phyloP scores from a whole-genome alignment of 2,113 vertebrate genomes.

The Diphyllodes magnificus region DNA sequence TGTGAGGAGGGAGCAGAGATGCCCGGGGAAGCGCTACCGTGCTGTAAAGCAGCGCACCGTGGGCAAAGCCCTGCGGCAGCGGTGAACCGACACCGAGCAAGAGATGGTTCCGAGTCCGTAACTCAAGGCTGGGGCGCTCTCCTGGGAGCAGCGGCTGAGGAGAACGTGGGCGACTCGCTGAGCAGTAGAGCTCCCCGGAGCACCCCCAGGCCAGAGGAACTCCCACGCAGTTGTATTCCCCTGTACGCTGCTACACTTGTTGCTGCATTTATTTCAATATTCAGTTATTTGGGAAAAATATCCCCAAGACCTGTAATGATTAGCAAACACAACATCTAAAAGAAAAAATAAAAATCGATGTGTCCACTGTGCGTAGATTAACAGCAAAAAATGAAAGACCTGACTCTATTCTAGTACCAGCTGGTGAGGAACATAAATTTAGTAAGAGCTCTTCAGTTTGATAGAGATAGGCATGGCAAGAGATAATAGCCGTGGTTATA shows the following conservation, averaged over 20 bases:
- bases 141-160: rapidly evolving
- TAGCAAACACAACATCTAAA: background rate
- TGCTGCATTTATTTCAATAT: background rate
- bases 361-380: rapidly evolving
- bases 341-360: background rate
- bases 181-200: background rate
- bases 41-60: background rate
- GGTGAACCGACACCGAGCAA: background rate
- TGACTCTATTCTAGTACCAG: background rate
- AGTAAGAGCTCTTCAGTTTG: background rate
- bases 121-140: background rate
- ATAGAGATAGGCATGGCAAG: rapidly evolving
- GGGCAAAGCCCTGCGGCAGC: background rate
- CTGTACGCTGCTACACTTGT: background rate
- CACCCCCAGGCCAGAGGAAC: rapidly evolving
- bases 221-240: rapidly evolving
- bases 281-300: background rate
- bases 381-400: background rate
- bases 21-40: rapidly evolving
- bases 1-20: rapidly evolving
- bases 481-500: background rate
- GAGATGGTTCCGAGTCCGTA: rapidly evolving
- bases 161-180: rapidly evolving
- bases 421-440: background rate
- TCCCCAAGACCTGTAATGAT: rapidly evolving